Percentiles rank a stretch among this genome's conserved stretches.
Evolutionary conservation across 2,888 invertebrate species (phyloP).

Genomic region (Hoplodrina ambigua): DNA sequence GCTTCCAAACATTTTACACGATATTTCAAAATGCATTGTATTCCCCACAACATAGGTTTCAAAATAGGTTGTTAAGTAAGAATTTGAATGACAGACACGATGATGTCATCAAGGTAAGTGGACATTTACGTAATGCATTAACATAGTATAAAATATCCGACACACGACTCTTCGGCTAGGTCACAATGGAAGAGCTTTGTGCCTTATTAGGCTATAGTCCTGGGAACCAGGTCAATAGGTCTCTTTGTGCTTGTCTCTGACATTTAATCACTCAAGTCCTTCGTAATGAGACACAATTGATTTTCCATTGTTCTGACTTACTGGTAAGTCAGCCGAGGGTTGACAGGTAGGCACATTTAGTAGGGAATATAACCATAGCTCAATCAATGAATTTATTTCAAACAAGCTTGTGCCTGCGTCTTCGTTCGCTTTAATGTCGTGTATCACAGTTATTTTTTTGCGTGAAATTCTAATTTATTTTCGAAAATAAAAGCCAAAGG

Average conservation of each 20-base stretch:
- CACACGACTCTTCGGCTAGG: conserved; percentile 52
- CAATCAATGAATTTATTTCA: no score
- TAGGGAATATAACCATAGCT: not conserved
- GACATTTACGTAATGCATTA: conserved; percentile 71
- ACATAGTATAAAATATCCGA: conserved; percentile 61
- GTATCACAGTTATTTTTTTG: no score
- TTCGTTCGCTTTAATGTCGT: no score
- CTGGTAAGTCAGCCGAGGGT: no score
- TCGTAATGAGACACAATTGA: no score
- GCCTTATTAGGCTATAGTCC: conserved; percentile 13
- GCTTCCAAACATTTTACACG: conserved; percentile 17
- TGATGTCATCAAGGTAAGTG: conserved; percentile 74
- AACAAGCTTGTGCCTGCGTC: no score
- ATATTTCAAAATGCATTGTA: conserved; percentile 7
- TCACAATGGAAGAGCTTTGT: conserved; percentile 20
- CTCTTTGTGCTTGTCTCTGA: not conserved
- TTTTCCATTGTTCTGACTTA: no score
- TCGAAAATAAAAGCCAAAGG: no score
- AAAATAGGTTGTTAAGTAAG: conserved; percentile 13
- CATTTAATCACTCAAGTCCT: no score
- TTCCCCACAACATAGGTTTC: conserved; percentile 5
- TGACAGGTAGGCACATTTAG: no score
- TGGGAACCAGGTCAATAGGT: conserved; percentile 34
- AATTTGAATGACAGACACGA: conserved; percentile 51
- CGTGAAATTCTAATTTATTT: no score